Evolutionary conservation across 1,140 invertebrate species (phyloP), one percentile per base, ranked within the genome.

Genomic region (Scaptomyza pallida): DNA sequence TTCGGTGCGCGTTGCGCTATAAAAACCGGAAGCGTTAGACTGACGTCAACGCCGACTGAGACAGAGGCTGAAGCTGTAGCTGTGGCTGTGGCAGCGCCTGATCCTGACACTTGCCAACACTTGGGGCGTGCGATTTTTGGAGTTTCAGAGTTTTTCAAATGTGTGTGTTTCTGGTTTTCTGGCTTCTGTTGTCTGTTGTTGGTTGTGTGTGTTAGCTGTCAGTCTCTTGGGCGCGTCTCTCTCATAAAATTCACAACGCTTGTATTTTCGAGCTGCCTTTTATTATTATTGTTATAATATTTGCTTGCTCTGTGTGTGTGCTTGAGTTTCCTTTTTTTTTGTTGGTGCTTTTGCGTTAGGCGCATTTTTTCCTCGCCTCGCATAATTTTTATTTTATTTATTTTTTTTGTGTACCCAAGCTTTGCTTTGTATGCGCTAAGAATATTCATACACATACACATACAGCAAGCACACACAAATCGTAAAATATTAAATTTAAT

Each of bases 401-500:
- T 26, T 26, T 26, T n/a, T 75, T 67, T 63, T 76, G 59, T 79
- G 73, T 44, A 70, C 56, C 80, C 60, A 76, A 40, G 69, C 57
- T 82, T 44, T 55, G 59, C 54, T 72, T 72, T 69, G 57, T 47
- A 54, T 76, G 67, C 54, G 15, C 50, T 21, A 47, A 17, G 33
- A 55, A 57, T 47, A 50, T 41, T 35, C 43, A 65, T 52, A 13
- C 19, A n/a, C n/a, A n/a, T n/a, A 33, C 37, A 41, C 68, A 85
- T 73, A 76, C 76, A 86, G 5, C 40, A 55, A 13, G 30, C 37
- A 41, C 68, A 85, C 77, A 73, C 76, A 88, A 86, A 88, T 85
- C 81, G 81, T 88, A 82, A 86, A 86, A 86, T 88, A 88, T 86
- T 88, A 86, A 86, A 86, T 86, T 86, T 86, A 88, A 86, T 88